A percentile compares a stretch with the other conserved stretches of the same genome.
Conservation (phyloP, 2,888 invertebrate genomes). For the Frankliniella intonsa region DNA sequence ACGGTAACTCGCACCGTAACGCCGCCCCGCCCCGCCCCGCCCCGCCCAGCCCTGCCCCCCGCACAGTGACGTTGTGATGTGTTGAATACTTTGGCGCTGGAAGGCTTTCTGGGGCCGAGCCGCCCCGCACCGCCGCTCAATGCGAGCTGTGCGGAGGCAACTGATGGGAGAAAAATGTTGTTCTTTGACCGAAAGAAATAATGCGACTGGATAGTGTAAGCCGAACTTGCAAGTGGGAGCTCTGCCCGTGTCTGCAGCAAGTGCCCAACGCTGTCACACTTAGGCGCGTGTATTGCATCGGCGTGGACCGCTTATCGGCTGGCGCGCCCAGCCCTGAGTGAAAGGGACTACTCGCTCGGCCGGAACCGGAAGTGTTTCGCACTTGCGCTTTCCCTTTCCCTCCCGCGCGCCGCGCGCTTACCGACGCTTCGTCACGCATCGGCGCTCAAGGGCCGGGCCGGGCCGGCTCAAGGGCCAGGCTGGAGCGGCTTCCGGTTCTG, state of each 20-base stretch:
- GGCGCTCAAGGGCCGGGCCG: neutral
- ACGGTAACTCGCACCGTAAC: conserved; percentile 8
- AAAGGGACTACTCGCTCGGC: no score
- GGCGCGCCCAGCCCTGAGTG: no score
- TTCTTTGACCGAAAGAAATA: no score
- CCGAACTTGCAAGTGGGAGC: no score
- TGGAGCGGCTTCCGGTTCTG: neutral
- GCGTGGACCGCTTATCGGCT: no score
- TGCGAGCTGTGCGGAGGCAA: no score
- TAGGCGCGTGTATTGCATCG: no score
- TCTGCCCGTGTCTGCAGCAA: no score
- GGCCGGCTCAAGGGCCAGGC: neutral
- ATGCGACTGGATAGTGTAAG: no score
- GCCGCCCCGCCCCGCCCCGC: neutral
- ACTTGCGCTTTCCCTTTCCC: neutral
- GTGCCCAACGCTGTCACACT: no score
- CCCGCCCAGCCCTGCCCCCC: neutral
- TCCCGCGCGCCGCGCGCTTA: neutral
- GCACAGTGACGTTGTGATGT: neutral
- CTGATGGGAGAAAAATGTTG: no score
- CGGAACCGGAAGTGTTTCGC: neutral
- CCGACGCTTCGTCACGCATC: neutral
- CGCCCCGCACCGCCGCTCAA: no score
- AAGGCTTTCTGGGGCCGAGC: neutral
- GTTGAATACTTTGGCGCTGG: neutral